Percentiles rank a stretch among this genome's conserved stretches.
phyloP scores from a whole-genome alignment of 2,888 invertebrate genomes.

The Lithophane ornitopus region DNA sequence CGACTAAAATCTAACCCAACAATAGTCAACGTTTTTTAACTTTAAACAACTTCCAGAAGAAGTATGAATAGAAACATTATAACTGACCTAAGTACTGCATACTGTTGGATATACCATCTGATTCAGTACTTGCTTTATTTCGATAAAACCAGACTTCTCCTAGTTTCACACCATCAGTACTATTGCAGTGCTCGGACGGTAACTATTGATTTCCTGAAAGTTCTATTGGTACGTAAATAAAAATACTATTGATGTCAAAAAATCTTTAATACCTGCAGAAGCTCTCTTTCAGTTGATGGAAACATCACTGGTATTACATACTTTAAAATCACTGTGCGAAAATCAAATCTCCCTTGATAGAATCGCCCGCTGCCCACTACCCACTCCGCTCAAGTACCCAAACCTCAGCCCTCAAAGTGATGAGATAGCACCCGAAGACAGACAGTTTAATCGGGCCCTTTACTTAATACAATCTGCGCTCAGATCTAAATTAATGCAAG shows the following conservation, averaged over 20 bases:
- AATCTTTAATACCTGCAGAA: too few species aligned
- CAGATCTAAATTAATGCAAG: constrained; percentile 71
- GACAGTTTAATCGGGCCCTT: constrained; percentile 75
- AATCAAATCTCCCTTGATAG: not conserved
- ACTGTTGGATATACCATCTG: not conserved
- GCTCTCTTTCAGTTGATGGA: too few species aligned
- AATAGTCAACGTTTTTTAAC: too few species aligned
- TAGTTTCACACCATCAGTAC: not conserved
- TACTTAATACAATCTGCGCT: constrained; percentile 71
- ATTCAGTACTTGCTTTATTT: not conserved
- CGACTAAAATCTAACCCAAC: too few species aligned
- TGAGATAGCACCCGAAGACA: constrained; percentile 71
- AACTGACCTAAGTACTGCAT: not conserved
- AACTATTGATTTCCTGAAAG: too few species aligned
- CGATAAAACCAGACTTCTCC: not conserved
- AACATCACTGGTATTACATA: too few species aligned
- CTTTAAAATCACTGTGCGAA: too few species aligned
- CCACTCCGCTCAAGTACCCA: constrained; percentile 29
- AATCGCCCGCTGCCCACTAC: not conserved
- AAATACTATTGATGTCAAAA: too few species aligned
- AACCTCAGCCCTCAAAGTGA: constrained; percentile 49
- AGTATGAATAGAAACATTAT: not conserved
- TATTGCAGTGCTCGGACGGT: too few species aligned
- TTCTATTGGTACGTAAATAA: too few species aligned
- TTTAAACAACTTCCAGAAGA: not conserved